Evolutionary conservation across 2,113 vertebrate genomes (phyloP).

Genomic region (Myiozetetes cayanensis): DNA sequence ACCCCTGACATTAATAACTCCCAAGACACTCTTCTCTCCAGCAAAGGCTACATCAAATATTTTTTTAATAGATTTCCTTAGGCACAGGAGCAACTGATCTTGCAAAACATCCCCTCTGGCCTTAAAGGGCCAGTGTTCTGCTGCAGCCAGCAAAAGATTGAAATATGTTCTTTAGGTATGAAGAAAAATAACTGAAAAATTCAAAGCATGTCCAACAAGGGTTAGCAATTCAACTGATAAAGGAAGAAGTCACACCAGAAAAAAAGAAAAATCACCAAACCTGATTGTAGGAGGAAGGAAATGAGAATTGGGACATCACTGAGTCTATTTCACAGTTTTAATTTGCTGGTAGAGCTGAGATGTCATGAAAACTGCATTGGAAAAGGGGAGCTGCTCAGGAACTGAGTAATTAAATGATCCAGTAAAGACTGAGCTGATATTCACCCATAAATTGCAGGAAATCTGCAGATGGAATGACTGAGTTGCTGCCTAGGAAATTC

Average conservation of each 20-base stretch:
- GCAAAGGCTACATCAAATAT: background rate
- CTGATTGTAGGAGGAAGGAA: background rate
- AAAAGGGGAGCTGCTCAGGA: background rate
- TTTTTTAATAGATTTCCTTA: slow-evolving; percentile 7
- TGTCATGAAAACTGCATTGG: background rate
- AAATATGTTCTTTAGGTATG: background rate
- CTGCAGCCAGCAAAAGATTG: background rate
- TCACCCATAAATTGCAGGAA: background rate
- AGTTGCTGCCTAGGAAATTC: background rate
- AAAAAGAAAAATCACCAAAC: background rate
- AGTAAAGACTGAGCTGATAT: background rate
- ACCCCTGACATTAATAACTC: background rate
- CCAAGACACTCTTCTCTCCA: background rate
- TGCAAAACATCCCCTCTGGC: background rate
- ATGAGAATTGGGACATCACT: background rate
- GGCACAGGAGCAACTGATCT: background rate
- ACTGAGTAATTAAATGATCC: background rate
- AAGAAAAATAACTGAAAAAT: background rate
- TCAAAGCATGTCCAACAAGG: background rate
- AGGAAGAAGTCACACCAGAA: background rate
- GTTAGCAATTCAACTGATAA: background rate
- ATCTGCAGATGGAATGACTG: background rate
- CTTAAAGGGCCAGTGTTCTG: background rate
- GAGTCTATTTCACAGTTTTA: background rate
- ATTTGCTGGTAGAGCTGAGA: background rate